Conservation (phyloP, 2,888 invertebrate genomes). For the Magallana nippona region DNA sequence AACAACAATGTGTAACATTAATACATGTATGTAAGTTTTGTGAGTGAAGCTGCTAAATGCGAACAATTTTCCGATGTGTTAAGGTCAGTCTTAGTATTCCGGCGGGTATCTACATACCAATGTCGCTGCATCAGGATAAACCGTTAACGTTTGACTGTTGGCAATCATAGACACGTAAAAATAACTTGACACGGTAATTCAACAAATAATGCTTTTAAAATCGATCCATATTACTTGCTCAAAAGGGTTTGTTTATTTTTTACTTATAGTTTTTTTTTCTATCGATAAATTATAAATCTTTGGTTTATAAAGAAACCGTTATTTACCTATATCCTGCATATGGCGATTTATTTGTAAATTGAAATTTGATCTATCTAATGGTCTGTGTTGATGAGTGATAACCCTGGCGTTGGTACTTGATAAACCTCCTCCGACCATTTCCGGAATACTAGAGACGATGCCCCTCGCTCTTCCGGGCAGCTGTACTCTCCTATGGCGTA, state of each 20-base stretch:
- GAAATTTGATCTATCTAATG: slow-evolving; percentile 15
- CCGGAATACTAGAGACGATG: slow-evolving; percentile 8
- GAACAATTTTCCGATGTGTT: not conserved
- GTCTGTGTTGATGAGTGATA: not conserved
- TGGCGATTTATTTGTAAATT: slow-evolving; percentile 23
- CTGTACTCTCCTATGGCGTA: not conserved
- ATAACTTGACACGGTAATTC: not conserved
- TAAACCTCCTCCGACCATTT: not conserved
- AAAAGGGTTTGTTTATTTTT: too few relatives aligned
- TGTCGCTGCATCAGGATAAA: not conserved
- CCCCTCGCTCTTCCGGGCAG: not conserved
- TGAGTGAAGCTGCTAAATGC: slow-evolving; percentile 28
- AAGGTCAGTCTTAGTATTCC: not conserved
- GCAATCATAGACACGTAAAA: not conserved
- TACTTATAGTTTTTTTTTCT: too few relatives aligned
- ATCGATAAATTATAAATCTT: not conserved
- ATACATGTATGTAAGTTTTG: not conserved
- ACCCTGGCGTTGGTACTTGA: slow-evolving; percentile 29
- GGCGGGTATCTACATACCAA: slow-evolving; percentile 11
- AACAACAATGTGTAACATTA: too few relatives aligned
- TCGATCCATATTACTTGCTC: not conserved
- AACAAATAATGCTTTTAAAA: not conserved
- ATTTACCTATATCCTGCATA: slow-evolving; percentile 25
- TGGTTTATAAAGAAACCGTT: not conserved
- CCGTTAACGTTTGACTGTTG: not conserved